Percentiles rank a stretch among this genome's conserved stretches.
These are phyloP conservation scores for Tricholauxania praeusta DNA, from an alignment of 2,888 invertebrate genomes.

Conservation along the genomic window DNA sequence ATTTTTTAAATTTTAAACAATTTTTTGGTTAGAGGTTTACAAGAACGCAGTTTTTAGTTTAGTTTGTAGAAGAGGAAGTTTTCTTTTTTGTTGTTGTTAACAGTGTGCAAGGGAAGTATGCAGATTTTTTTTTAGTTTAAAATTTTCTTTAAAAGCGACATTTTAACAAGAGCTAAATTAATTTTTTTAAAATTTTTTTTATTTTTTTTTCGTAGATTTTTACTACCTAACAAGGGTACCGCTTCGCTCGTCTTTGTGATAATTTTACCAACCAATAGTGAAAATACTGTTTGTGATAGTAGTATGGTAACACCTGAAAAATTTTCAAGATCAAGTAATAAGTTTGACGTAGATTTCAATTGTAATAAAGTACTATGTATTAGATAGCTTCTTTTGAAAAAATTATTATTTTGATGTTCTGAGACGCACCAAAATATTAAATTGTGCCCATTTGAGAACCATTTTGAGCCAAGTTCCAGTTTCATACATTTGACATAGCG, in stretches of 20 bases:
- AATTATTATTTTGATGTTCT: no score
- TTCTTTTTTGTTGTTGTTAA: conserved; percentile 5
- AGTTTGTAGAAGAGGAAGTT: background rate
- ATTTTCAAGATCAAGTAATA: conserved; percentile 69
- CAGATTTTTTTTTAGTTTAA: background rate
- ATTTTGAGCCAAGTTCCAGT: no score
- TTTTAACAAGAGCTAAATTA: background rate
- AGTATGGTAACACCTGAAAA: conserved; percentile 99
- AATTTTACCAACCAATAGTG: conserved; percentile 98
- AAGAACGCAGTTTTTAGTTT: background rate
- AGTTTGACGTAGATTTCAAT: background rate
- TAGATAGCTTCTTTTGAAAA: no score
- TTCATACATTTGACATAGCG: no score
- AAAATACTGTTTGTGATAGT: conserved; percentile 99
- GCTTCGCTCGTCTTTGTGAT: conserved; percentile 99
- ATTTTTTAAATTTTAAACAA: background rate
- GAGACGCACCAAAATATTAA: no score
- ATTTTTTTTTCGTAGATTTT: conserved; percentile 32
- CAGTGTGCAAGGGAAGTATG: conserved; percentile 12
- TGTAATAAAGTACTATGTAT: no score
- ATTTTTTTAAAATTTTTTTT: background rate
- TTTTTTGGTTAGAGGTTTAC: background rate
- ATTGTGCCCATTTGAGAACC: no score
- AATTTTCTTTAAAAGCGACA: background rate
- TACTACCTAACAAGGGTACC: conserved; percentile 95